phyloP scores from a whole-genome alignment of 1,140 invertebrate genomes.

The Aphis craccivora region DNA sequence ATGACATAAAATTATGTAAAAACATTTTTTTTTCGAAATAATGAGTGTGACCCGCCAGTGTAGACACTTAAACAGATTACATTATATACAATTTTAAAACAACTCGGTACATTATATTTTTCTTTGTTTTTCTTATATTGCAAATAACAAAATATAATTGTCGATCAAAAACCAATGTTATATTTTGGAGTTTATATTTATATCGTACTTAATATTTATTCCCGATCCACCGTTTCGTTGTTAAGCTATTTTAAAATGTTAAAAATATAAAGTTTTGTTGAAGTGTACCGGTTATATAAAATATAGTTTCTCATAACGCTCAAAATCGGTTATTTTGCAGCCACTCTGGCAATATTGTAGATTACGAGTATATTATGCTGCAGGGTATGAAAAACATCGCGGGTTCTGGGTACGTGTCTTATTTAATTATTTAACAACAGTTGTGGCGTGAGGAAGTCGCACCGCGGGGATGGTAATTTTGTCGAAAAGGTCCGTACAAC shows the following conservation, averaged over 20 bases:
- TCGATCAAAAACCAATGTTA: not conserved
- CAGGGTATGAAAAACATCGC: not conserved
- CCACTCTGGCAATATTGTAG: not conserved
- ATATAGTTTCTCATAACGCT: not conserved
- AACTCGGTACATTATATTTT: no score
- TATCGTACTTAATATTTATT: not conserved
- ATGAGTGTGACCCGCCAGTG: no score
- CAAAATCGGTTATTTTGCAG: not conserved
- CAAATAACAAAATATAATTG: not conserved
- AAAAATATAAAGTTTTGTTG: not conserved
- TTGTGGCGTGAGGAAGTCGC: not conserved
- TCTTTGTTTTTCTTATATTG: not conserved
- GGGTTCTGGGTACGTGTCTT: not conserved
- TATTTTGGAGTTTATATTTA: not conserved
- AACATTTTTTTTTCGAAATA: no score
- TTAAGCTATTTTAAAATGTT: not conserved
- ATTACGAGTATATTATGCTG: not conserved
- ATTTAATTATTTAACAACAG: not conserved
- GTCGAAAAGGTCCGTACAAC: not conserved
- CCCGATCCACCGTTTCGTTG: not conserved
- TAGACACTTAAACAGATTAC: no score
- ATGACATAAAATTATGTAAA: no score
- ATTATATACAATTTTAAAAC: no score
- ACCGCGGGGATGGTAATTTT: not conserved
- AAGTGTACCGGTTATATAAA: not conserved